Conservation (phyloP, 2,113 vertebrate species). For the Gambusia affinis region DNA sequence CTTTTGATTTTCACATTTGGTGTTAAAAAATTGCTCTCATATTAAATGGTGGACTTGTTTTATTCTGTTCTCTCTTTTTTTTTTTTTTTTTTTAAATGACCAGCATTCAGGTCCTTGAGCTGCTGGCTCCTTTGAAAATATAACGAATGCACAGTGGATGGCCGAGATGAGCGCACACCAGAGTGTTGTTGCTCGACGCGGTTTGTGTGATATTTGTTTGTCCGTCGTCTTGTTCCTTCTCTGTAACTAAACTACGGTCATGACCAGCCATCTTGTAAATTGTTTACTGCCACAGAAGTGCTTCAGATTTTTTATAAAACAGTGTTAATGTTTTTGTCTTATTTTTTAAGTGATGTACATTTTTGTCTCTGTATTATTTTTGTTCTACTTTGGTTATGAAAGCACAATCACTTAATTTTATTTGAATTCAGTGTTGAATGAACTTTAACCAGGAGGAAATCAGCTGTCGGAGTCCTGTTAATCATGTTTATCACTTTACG, state of each 20-base stretch:
- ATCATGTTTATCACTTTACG: conserved; percentile 42
- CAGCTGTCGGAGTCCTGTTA: conserved; percentile 44
- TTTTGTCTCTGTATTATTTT: conserved; percentile 77
- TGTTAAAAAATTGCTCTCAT: conserved; percentile 60
- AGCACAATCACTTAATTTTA: conserved; percentile 99
- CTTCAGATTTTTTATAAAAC: conserved; percentile 95
- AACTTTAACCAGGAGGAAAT: conserved; percentile 83
- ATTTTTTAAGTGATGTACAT: conserved; percentile 79
- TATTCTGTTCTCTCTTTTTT: conserved; percentile 54
- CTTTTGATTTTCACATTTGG: conserved; percentile 66
- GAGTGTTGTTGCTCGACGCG: conserved; percentile 54
- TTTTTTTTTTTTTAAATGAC: conserved; percentile 49
- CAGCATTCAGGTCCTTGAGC: conserved; percentile 47
- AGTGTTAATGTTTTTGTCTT: conserved; percentile 91
- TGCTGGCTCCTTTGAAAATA: conserved; percentile 40
- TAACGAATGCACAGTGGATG: conserved; percentile 69
- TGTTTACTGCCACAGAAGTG: conserved; percentile 90
- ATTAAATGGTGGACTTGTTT: conserved; percentile 61
- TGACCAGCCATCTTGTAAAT: conserved; percentile 84
- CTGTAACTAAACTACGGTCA: conserved; percentile 69
- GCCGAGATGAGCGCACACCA: conserved; percentile 58
- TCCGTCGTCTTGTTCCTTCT: conserved; percentile 64
- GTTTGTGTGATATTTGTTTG: conserved; percentile 61
- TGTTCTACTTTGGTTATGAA: conserved; percentile 92
- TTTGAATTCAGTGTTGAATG: conserved; percentile 93